Conservation (phyloP, 1,140 invertebrate species). For the Branchinecta lindahli region DNA sequence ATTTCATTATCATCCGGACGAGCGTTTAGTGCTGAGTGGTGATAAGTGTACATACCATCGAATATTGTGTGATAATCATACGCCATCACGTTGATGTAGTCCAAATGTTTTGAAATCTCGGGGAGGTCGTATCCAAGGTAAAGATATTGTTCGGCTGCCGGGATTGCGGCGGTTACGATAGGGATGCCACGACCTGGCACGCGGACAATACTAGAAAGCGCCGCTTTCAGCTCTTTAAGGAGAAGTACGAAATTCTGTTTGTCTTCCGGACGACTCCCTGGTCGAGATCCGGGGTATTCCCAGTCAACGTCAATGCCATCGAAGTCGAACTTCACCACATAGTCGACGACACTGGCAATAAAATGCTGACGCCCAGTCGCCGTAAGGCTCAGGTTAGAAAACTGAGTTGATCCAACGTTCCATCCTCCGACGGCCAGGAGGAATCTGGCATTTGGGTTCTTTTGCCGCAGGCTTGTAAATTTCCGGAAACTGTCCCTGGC, state of each 20-base stretch:
- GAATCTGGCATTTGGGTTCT: constrained; percentile 32
- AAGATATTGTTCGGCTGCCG: neutral
- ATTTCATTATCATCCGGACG: neutral
- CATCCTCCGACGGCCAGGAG: constrained; percentile 36
- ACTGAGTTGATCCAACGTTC: constrained; percentile 32
- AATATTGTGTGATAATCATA: constrained; percentile 29
- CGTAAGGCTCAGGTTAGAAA: constrained; percentile 27
- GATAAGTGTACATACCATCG: constrained; percentile 17
- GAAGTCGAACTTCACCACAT: constrained; percentile 48
- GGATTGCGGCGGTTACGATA: constrained; percentile 17
- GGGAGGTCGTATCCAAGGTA: constrained; percentile 23
- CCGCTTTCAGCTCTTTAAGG: constrained; percentile 37
- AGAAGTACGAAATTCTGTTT: constrained; percentile 56
- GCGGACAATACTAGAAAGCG: constrained; percentile 16
- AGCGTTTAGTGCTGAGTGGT: constrained; percentile 14
- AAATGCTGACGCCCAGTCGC: constrained; percentile 25
- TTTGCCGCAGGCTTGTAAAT: constrained; percentile 30
- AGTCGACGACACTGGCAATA: constrained; percentile 25
- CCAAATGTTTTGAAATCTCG: constrained; percentile 29
- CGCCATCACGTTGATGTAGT: constrained; percentile 33
- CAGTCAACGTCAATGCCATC: constrained; percentile 57
- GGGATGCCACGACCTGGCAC: constrained; percentile 15
- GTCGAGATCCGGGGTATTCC: constrained; percentile 63
- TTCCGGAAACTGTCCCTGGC: constrained; percentile 25
- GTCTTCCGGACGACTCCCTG: constrained; percentile 47